Conservation (phyloP, 2,888 invertebrate genomes). For the Doris montereyensis region DNA sequence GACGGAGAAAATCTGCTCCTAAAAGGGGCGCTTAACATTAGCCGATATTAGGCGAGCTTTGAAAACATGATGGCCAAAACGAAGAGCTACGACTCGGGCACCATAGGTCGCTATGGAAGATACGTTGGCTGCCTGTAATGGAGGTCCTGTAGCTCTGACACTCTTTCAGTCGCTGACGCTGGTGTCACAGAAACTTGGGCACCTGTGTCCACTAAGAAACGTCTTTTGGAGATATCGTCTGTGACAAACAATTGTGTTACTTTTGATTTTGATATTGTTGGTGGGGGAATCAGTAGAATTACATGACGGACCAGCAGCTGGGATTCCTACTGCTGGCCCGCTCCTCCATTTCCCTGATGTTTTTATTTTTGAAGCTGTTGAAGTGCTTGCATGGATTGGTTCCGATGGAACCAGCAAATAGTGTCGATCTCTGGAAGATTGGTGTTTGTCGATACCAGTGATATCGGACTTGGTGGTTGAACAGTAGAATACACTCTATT, state of each 20-base stretch:
- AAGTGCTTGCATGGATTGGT: slow-evolving; percentile 6
- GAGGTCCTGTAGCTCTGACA: background rate
- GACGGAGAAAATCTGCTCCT: too few species aligned
- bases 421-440: background rate
- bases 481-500: too few species aligned
- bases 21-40: slow-evolving; percentile 26
- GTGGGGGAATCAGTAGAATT: slow-evolving; percentile 3
- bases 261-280: slow-evolving; percentile 5
- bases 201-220: too few species aligned
- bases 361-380: background rate
- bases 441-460: background rate
- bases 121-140: too few species aligned
- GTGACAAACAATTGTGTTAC: slow-evolving; percentile 11
- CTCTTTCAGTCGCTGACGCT: slow-evolving; percentile 11
- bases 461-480: background rate
- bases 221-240: background rate
- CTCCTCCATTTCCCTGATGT: slow-evolving; percentile 1
- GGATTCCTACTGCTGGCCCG: background rate
- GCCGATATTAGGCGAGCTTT: slow-evolving; percentile 18
- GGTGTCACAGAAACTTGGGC: slow-evolving; percentile 27
- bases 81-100: background rate
- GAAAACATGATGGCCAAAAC: background rate
- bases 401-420: slow-evolving; percentile 2
- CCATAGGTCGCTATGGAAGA: too few species aligned
- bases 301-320: slow-evolving; percentile 1